Conservation (phyloP, 2,113 vertebrate species). For the Sorex araneus region DNA sequence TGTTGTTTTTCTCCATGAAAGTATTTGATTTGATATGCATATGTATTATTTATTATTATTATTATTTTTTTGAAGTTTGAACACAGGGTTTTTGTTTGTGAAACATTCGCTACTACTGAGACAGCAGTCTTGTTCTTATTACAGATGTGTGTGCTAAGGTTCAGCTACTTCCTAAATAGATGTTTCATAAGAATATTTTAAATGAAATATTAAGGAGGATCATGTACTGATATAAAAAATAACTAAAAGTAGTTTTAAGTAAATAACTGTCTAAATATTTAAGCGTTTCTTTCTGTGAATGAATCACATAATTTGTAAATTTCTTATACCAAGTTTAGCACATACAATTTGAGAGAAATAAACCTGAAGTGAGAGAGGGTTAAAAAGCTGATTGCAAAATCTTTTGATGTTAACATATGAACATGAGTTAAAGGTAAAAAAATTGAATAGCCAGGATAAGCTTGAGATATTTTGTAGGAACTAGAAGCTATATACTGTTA, state of each 20-base stretch:
- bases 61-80: neutral
- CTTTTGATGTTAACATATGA: neutral
- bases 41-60: too few species aligned
- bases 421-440: neutral
- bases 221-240: neutral
- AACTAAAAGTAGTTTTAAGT: neutral
- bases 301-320: neutral
- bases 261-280: neutral
- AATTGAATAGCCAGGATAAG: neutral
- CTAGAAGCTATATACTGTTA: neutral
- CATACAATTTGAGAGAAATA: neutral
- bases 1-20: conserved; percentile 8
- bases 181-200: neutral
- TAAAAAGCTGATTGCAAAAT: neutral
- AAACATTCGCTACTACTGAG: too few species aligned
- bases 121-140: neutral
- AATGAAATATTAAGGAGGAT: neutral
- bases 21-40: neutral
- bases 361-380: neutral
- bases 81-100: too few species aligned
- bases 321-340: neutral
- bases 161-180: conserved; percentile 37
- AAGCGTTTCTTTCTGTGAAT: neutral
- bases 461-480: neutral
- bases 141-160: neutral